Evolutionary conservation across 2,888 invertebrate species (phyloP), one percentile per base, ranked within the genome.

Genomic region (Eupithecia pulchellata): DNA sequence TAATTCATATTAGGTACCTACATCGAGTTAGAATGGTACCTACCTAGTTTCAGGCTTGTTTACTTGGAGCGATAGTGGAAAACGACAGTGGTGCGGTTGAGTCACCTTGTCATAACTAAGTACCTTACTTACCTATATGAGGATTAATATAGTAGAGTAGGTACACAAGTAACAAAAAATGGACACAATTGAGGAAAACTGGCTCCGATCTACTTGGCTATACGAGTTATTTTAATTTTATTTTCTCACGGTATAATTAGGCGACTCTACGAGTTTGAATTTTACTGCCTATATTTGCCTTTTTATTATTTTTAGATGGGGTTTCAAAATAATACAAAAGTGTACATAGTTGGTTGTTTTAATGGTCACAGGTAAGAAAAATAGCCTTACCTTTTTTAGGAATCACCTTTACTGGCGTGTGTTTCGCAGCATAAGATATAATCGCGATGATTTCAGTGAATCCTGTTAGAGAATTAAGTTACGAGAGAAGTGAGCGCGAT

Each of bases 321-420:
- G 42, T 9, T 25, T 52, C 11, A 52, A 52, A 52, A 52, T 52
- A 52, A 52, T 52, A 52, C 52, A 52, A 52, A 47, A 25, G 52
- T 52, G 4, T 52, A 52, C 4, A 52, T 25, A 25, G 52, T 52
- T 25, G 11, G 52, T 52, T 52, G 25, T 13, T 52, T 52, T 52
- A 52, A 52, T 52, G 52, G 25, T 25, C 52, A 25, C 25, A 52
- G 52, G 47, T 47, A 47, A 2, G n/a, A 9, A 20, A 47, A 3
- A 42, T n/a, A 8, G 20, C 20, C 20, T 47, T 20, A 20, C 47
- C 20, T 20, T 47, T 9, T 3, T 47, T n/a, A 20, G 47, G 52
- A 52, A 52, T 13, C 52, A 52, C 11, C 4, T 52, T 25, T 25
- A 52, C 20, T 1, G 11, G 25, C 25, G 52, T 20, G 13, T 4